Evolutionary conservation across 2,797 vertebrate genomes (phyloP), one percentile per base, ranked within the genome.

Genomic region (Loris lydekkerianus): DNA sequence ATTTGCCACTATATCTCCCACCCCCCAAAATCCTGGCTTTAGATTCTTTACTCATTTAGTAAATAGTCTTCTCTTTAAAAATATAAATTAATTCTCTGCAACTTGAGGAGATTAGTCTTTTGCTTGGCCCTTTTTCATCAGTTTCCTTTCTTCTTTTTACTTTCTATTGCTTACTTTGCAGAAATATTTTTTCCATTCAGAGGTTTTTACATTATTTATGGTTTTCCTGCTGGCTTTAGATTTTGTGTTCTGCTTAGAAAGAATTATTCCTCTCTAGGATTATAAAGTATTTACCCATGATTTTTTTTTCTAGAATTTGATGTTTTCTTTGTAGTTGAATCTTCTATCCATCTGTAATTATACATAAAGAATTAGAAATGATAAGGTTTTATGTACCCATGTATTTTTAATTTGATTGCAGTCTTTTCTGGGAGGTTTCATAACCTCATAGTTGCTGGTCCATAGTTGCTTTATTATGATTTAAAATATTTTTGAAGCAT

Each of bases 191-290:
- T 69, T 17, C n/a, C 53, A 78, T 70, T 70, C 15, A 53, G 20
- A 93, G n/a, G 14, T 21, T 70, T 80, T 61, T 13, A 18, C 60
- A 27, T 72, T 72, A 87, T 7, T 0, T n/a, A 25, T n/a, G 31
- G 31, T 76, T 67, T 21, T 23, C 29, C 31, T 76, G 13, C 29
- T 67, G 23, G 29, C 8, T 58, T 89, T 83, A 5, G 14, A 3
- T 37, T 88, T 88, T 89, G 46, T 78, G 17, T 70, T 89, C 46
- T 88, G 46, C 34, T 82, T 88, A 82, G 34, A 94, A 75, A 49
- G 37, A 13, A 76, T 46, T 75, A 75, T 76, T 67, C 6, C 7
- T 67, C 60, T 67, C 43, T 10, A 31, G 61, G 25, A 29, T 14
- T 67, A 77, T 21, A 89, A 89, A 77, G 67, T 67, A 65, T 29